Evolutionary conservation across 2,797 vertebrate genomes (phyloP), one percentile per base, ranked within the genome.

Genomic region (Lagocephalus sceleratus): DNA sequence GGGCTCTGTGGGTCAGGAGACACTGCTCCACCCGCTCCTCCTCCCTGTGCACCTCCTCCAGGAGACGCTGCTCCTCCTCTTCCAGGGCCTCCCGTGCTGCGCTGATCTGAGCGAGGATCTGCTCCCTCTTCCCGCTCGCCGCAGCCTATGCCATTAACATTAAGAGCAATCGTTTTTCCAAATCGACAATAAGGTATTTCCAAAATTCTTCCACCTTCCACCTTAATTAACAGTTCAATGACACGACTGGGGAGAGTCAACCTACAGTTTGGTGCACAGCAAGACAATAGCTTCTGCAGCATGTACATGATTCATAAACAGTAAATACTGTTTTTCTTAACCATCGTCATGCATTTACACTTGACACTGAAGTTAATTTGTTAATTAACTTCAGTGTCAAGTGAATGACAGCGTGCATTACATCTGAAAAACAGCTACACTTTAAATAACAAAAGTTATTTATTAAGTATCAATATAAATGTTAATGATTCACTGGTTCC

Each of bases 21-120:
- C 93, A 94, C 88, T 98, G 94, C 68, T 97, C 94, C 1, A 88
- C 92, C 2, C 92, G 82, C 79, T 98, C 96, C 82, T 97, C 94
- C 79, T 99, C 95, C 0, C 56, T 52, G 0, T 96, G 95, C 68
- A 95, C 92, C 68, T 75, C 83, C 76, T 98, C 95, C 79, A 98
- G 74, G 49, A 98, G 67, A 10, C 85, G 86, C 91, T 99, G 95
- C 76, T 98, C 96, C 75, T 98, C 95, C 0, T 91, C 91, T 57
- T 98, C 95, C 9, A 96, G 90, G 5, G 87, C 86, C 1, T 90
- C 92, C 7, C 93, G 89, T 23, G 93, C 92, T 0, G 89, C 82
- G 2, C 73, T 89, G 71, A 95, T 82, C 73, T 93, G 90, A 74
- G 93, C 91, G 73, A 98, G 79, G n/a, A 96, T 86, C 64, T 89